Percentiles rank a stretch among this genome's conserved stretches.
Evolutionary conservation across 2,888 invertebrate species (phyloP).

Genomic region (Salticus scenicus): DNA sequence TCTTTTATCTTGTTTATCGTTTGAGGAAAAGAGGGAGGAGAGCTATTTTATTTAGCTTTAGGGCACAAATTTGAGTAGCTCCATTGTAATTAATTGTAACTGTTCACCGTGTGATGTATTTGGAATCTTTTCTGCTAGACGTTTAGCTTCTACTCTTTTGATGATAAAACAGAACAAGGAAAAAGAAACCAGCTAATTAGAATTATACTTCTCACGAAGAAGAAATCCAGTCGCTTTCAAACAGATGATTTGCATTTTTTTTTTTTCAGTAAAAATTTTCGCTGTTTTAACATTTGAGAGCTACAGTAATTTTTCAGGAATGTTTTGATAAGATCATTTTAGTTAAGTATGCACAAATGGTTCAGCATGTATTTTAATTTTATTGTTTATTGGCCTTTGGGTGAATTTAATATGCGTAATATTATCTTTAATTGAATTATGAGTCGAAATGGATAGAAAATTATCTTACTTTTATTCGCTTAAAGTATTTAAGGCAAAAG

Average conservation of each 20-base stretch:
- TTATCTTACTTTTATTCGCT: too few species aligned
- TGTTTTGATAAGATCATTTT: too few species aligned
- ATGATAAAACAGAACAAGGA: constrained; percentile 31
- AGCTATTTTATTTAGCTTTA: constrained; percentile 70
- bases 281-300: too few species aligned
- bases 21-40: constrained; percentile 43
- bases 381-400: too few species aligned
- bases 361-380: too few species aligned
- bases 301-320: too few species aligned
- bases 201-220: constrained; percentile 42
- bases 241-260: constrained; percentile 41
- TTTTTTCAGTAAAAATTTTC: constrained; percentile 38
- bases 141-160: constrained; percentile 29
- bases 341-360: too few species aligned
- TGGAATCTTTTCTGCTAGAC: not conserved
- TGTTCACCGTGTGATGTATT: constrained; percentile 55
- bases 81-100: constrained; percentile 62
- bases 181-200: constrained; percentile 54
- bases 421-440: too few species aligned
- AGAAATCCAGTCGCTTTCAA: constrained; percentile 37
- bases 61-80: constrained; percentile 56
- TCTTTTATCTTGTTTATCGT: constrained; percentile 26
- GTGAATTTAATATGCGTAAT: too few species aligned
- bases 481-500: too few species aligned
- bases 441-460: too few species aligned